These are phyloP conservation scores for Bos indicus DNA, from an alignment of 2,113 vertebrate genomes.

Conservation along the genomic window DNA sequence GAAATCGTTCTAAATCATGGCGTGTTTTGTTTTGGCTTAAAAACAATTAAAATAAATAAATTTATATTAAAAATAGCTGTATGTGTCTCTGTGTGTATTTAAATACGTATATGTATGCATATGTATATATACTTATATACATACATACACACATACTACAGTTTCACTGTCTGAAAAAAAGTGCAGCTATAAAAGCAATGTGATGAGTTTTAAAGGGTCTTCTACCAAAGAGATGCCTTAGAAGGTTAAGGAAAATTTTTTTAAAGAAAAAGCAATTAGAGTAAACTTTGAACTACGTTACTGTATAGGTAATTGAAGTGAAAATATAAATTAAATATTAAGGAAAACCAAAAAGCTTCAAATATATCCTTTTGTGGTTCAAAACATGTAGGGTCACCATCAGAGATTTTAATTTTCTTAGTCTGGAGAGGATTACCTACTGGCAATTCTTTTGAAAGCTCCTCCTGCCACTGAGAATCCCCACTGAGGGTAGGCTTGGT, in stretches of 20 bases:
- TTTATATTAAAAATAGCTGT: neutral
- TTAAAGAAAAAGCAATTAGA: neutral
- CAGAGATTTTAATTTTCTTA: neutral
- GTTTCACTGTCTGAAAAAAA: neutral
- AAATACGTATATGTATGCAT: rapidly evolving
- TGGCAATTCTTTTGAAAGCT: neutral
- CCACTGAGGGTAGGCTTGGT: neutral
- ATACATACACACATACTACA: neutral
- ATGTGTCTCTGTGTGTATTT: neutral
- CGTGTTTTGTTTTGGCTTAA: neutral
- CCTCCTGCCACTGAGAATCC: neutral
- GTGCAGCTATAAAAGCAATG: neutral
- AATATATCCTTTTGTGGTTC: neutral
- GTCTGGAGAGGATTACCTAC: neutral
- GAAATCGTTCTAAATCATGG: neutral
- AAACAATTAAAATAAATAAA: no score
- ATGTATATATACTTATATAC: neutral
- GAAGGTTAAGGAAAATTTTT: neutral
- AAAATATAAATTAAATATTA: neutral
- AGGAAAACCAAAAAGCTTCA: neutral
- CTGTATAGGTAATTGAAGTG: neutral
- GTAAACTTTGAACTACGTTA: neutral
- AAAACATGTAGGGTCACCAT: neutral
- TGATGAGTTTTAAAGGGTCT: neutral
- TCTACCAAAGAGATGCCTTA: neutral